Conservation (phyloP, 2,113 vertebrate genomes). For the Nibea albiflora region DNA sequence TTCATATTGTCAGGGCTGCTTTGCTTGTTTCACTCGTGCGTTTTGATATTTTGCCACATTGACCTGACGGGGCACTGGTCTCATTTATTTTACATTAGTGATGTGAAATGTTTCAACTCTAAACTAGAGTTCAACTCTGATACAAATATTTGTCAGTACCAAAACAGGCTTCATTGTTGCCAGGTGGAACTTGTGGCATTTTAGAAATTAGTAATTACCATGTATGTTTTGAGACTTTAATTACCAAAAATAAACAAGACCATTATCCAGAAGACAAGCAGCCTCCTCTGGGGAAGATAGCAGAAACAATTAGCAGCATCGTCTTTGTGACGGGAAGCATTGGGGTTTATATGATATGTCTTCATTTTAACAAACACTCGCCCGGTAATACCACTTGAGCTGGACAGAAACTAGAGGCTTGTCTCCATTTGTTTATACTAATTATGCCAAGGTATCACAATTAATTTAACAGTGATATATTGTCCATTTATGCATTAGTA, state of each 20-base stretch:
- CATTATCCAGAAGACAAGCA: constrained; percentile 7
- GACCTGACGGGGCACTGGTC: background rate
- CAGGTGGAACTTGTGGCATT: constrained; percentile 9
- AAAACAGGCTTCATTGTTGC: background rate
- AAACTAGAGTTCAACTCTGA: background rate
- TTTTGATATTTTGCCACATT: background rate
- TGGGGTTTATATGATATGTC: constrained; percentile 25
- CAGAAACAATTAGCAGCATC: constrained; percentile 44
- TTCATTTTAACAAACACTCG: background rate
- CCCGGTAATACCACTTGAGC: background rate
- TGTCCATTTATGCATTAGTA: constrained; percentile 41
- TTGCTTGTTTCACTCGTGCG: background rate
- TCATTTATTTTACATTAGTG: background rate
- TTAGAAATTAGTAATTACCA: constrained; percentile 27
- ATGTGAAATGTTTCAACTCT: background rate
- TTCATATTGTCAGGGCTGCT: background rate
- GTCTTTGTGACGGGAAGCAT: constrained; percentile 24
- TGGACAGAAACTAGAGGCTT: constrained; percentile 36
- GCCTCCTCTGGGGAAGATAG: constrained; percentile 1
- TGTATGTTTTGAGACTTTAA: constrained; percentile 18
- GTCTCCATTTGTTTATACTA: constrained; percentile 52
- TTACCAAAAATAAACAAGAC: constrained; percentile 10
- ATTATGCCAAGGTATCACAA: constrained; percentile 33
- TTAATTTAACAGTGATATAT: constrained; percentile 42
- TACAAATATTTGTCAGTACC: background rate